Conservation (phyloP, 2,888 invertebrate genomes). For the Lydus trimaculatus region DNA sequence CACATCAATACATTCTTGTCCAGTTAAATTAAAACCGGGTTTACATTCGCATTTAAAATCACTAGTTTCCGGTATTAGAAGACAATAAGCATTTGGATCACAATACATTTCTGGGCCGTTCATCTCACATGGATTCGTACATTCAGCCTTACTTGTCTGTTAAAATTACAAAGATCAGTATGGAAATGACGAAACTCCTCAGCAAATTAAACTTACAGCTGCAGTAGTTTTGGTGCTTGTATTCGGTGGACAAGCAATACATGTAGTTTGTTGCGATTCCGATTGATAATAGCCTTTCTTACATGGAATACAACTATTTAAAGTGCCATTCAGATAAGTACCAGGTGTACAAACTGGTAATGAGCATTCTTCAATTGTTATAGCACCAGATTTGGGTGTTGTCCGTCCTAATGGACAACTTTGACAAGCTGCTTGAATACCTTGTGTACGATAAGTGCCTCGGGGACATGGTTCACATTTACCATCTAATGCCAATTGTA, state of each 20-base stretch:
- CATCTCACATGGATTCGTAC: conserved; percentile 91
- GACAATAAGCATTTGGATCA: conserved; percentile 86
- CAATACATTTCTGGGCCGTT: conserved; percentile 84
- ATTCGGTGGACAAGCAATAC: conserved; percentile 87
- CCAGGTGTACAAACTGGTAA: conserved; percentile 87
- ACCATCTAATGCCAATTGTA: conserved; percentile 86
- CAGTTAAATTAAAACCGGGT: conserved; percentile 90
- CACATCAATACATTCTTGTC: conserved; percentile 80
- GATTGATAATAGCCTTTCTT: conserved; percentile 91
- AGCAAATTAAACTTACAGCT: conserved; percentile 78
- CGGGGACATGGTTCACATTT: conserved; percentile 92
- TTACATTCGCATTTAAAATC: conserved; percentile 93
- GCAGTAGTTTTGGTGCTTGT: conserved; percentile 86
- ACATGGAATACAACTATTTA: conserved; percentile 87
- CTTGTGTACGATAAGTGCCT: conserved; percentile 75
- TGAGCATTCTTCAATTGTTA: conserved; percentile 89
- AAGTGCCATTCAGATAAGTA: conserved; percentile 83
- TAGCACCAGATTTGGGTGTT: conserved; percentile 84
- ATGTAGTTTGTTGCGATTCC: conserved; percentile 85
- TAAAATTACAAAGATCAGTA: too few species aligned
- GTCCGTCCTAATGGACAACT: conserved; percentile 88
- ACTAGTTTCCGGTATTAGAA: conserved; percentile 81
- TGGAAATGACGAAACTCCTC: too few species aligned
- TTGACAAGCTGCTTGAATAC: conserved; percentile 89
- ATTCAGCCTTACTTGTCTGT: conserved; percentile 80